A percentile compares a stretch with the other conserved stretches of the same genome.
Conservation (phyloP, 2,797 vertebrate genomes). For the Tenualosa thibaudeaui region DNA sequence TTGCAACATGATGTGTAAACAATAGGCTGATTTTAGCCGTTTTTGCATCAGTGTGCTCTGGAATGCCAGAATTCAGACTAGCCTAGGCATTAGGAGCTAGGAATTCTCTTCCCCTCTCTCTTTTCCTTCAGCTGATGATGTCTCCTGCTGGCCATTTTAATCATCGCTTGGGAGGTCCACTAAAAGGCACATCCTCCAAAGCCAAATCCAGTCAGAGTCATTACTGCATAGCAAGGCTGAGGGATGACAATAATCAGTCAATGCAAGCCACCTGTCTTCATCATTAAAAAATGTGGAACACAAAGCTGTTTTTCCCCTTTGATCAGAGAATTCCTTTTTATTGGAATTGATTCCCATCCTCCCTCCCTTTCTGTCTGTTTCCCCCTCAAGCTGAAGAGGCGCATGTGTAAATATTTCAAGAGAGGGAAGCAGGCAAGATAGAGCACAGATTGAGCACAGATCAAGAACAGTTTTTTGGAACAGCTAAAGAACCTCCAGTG, state of each 20-base stretch:
- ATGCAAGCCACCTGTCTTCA: neutral
- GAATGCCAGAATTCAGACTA: neutral
- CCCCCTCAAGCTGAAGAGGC: constrained; percentile 21
- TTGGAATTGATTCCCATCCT: constrained; percentile 22
- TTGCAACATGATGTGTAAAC: neutral
- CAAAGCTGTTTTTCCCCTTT: neutral
- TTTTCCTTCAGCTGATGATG: neutral
- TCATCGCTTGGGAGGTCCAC: constrained; percentile 12
- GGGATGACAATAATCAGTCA: neutral
- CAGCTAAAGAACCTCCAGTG: neutral
- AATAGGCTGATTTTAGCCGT: neutral
- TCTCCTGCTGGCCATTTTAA: constrained; percentile 4
- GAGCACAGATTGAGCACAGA: too few species aligned
- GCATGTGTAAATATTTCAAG: constrained; percentile 48
- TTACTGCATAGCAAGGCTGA: neutral
- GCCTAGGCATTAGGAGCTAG: neutral
- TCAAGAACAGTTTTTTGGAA: constrained; percentile 10
- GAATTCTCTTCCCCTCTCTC: neutral
- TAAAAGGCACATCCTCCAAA: neutral
- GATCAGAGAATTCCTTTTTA: neutral
- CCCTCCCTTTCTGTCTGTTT: neutral
- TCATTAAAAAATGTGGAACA: constrained; percentile 19
- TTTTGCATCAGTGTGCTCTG: neutral
- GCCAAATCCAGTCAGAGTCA: constrained; percentile 16
- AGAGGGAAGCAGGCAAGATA: constrained; percentile 18